Percentiles rank a stretch among this genome's conserved stretches.
Evolutionary conservation across 1,140 invertebrate species (phyloP).

Genomic region (Penaeus indicus): DNA sequence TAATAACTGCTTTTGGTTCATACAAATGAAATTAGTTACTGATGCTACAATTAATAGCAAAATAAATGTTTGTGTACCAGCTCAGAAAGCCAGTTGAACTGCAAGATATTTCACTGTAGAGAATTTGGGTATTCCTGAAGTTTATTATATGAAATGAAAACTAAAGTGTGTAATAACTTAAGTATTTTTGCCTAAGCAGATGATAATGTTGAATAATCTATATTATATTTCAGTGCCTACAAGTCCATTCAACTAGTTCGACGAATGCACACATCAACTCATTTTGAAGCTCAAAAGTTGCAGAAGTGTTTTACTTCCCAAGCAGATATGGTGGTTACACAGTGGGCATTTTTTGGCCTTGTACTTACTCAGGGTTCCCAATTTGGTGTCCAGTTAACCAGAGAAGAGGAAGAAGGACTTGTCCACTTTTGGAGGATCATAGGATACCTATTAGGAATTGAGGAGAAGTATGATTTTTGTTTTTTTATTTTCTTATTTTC

Average conservation of each 20-base stretch:
- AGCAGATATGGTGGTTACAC: slow-evolving; percentile 59
- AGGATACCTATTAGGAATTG: slow-evolving; percentile 63
- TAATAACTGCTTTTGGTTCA: no score
- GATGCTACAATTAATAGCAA: no score
- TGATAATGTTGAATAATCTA: no score
- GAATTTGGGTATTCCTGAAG: no score
- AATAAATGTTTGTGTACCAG: no score
- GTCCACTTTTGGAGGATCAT: slow-evolving; percentile 59
- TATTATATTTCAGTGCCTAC: slow-evolving; percentile 51
- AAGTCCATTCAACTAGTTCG: slow-evolving; percentile 56
- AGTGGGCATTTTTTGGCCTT: slow-evolving; percentile 62
- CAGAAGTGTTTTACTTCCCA: slow-evolving; percentile 32
- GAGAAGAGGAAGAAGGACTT: slow-evolving; percentile 40
- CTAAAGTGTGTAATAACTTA: no score
- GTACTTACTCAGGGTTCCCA: slow-evolving; percentile 37
- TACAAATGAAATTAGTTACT: no score
- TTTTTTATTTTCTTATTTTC: no score
- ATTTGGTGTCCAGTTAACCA: slow-evolving; percentile 37
- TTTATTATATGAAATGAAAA: no score
- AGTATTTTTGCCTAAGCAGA: no score
- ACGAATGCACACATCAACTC: slow-evolving; percentile 43
- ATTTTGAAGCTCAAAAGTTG: not conserved
- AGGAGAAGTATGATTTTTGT: slow-evolving; percentile 40
- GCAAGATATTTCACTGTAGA: no score
- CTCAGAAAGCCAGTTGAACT: no score